These are phyloP conservation scores for Pterois miles DNA, from an alignment of 2,797 vertebrate species.

Conservation along the genomic window DNA sequence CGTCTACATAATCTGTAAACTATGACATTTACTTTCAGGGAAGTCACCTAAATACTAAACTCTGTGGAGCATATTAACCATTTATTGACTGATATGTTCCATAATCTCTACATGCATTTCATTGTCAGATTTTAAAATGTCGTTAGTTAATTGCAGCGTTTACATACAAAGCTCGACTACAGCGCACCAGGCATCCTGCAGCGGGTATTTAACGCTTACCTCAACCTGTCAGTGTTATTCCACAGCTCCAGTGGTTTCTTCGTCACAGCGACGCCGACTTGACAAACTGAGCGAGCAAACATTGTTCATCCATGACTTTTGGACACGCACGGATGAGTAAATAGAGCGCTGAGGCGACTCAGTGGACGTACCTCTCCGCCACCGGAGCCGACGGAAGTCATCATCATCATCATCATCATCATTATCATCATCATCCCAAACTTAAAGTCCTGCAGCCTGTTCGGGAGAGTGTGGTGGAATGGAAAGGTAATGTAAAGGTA, in stretches of 20 bases:
- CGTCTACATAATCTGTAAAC: no score
- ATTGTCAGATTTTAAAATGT: background rate
- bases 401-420: background rate
- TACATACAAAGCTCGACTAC: background rate
- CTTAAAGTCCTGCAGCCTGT: background rate
- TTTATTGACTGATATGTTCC: background rate
- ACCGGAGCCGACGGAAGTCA: constrained; percentile 32
- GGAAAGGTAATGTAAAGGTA: no score
- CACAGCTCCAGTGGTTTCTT: background rate
- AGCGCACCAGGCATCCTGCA: background rate
- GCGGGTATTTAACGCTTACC: constrained; percentile 20
- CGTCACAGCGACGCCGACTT: background rate
- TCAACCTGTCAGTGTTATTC: constrained; percentile 15
- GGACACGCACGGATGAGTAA: constrained; percentile 48
- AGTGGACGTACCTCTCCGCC: constrained; percentile 5
- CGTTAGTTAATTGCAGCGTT: background rate
- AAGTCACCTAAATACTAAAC: background rate
- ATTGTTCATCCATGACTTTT: constrained; percentile 74
- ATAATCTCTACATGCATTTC: background rate
- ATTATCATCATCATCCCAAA: constrained; percentile 1
- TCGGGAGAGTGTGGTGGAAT: background rate
- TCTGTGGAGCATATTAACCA: background rate
- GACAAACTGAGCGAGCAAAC: background rate
- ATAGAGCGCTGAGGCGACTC: constrained; percentile 1
- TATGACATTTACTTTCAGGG: background rate